These are phyloP conservation scores for Mesoclemmys tuberculata DNA, from an alignment of 2,113 vertebrate genomes.

Conservation along the genomic window DNA sequence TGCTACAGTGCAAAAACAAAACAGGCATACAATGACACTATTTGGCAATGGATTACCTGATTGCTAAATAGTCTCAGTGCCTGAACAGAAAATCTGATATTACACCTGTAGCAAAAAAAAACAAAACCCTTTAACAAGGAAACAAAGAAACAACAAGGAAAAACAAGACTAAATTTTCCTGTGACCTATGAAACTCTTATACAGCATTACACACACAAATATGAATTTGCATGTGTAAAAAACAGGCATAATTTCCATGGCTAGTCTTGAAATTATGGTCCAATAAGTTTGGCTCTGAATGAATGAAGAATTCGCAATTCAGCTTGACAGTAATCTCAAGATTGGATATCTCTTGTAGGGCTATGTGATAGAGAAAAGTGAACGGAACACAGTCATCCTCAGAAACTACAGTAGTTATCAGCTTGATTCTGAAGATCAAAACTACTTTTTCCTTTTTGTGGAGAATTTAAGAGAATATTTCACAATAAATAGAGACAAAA, in stretches of 20 bases:
- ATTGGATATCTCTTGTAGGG: not conserved
- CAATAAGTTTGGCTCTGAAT: slow-evolving; percentile 17
- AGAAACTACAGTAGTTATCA: not conserved
- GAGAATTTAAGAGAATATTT: not conserved
- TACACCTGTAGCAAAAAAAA: slow-evolving; percentile 1
- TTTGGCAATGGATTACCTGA: slow-evolving; percentile 29
- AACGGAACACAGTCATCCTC: not conserved
- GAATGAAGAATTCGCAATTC: slow-evolving; percentile 46
- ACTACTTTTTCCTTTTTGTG: not conserved
- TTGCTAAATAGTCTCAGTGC: slow-evolving; percentile 56
- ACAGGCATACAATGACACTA: slow-evolving; percentile 52
- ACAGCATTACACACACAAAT: slow-evolving; percentile 16
- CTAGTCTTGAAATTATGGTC: slow-evolving; percentile 25
- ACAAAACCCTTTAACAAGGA: not conserved
- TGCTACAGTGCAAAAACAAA: slow-evolving; percentile 62
- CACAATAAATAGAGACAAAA: not conserved
- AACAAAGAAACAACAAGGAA: slow-evolving; percentile 45
- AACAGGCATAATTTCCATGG: slow-evolving; percentile 41
- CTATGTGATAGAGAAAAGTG: slow-evolving; percentile 7
- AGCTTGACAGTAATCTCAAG: not conserved
- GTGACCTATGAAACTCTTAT: slow-evolving; percentile 24
- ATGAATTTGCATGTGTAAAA: not conserved
- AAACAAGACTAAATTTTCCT: slow-evolving; percentile 56
- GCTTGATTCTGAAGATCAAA: not conserved
- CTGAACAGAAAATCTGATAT: slow-evolving; percentile 58